Evolutionary conservation across 2,113 vertebrate species (phyloP), one percentile per base, ranked within the genome.

Genomic region (Melanocharis versteri): DNA sequence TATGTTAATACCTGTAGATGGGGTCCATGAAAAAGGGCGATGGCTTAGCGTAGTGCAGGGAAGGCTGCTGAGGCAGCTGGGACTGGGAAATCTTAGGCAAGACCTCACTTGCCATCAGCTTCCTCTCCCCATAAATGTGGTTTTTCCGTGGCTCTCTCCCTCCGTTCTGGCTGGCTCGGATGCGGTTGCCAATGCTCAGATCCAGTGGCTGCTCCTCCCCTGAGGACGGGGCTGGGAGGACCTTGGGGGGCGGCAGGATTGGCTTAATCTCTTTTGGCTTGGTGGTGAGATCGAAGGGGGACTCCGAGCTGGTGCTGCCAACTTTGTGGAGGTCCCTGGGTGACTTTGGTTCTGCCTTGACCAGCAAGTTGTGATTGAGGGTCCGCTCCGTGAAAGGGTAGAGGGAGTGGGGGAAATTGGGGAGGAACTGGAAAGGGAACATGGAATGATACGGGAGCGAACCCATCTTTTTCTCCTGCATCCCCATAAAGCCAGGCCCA

Each of bases 11-110:
- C 99, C 99, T 99, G 99, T 99, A 99, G 94, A 99, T 99, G 88
- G 99, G 99, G 97, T 99, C 99, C 99, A 99, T 99, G 98, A 99
- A 99, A 97, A 99, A 99, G 69, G 99, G 99, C 1, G 99, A 99
- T 60, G 99, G 99, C 98, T 99, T 99, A 97, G 99, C 99, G 3
- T 99, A 99, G 97, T 99, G 99, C 96, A 99, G 98, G 57, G 99
- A 97, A 1, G 99, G 98, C 83, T 99, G 98, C 82, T 98, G 99
- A 81, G 99, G 98, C 94, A 99, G 98, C 72, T 98, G 99, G 3
- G 98, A 97, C 2, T 98, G 98, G 87, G 98, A 99, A 47, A 98
- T 98, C 93, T 98, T 97, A 86, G 97, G 98, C 80, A 97, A 97
- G 89, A 98, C 98, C 21, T 99, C 99, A 15, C 98, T 98, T 40